phyloP scores from a whole-genome alignment of 2,113 vertebrate species.

The Dicerorhinus sumatrensis region DNA sequence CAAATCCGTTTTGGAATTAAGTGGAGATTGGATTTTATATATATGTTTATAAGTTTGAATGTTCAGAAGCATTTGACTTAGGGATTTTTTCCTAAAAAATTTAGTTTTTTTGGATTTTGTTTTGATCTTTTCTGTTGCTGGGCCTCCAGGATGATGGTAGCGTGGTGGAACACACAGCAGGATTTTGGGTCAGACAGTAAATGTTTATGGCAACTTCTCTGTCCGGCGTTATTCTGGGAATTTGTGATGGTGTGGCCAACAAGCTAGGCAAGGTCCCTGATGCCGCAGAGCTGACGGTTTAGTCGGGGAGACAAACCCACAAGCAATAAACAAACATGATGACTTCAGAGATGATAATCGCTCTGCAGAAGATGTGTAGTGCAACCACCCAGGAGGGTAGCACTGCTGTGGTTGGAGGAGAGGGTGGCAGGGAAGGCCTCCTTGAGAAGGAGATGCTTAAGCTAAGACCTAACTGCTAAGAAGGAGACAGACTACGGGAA shows the following conservation, averaged over 20 bases:
- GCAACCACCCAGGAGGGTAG: accelerated
- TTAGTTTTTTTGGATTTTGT: background rate
- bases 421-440: background rate
- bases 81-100: background rate
- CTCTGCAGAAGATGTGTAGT: accelerated
- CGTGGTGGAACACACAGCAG: accelerated
- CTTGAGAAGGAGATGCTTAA: background rate
- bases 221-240: accelerated
- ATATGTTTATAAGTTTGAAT: background rate
- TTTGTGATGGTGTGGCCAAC: too few relatives aligned
- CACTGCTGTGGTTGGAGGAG: background rate
- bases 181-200: too few relatives aligned
- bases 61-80: background rate
- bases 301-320: background rate
- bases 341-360: background rate
- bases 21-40: background rate
- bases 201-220: accelerated
- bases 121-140: background rate
- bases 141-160: background rate
- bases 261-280: background rate
- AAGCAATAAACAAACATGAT: background rate
- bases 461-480: background rate
- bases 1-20: background rate
- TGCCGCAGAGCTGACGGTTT: background rate
- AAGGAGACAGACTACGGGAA: background rate